phyloP scores from a whole-genome alignment of 2,113 vertebrate species.

The Ibidorhyncha struthersii region DNA sequence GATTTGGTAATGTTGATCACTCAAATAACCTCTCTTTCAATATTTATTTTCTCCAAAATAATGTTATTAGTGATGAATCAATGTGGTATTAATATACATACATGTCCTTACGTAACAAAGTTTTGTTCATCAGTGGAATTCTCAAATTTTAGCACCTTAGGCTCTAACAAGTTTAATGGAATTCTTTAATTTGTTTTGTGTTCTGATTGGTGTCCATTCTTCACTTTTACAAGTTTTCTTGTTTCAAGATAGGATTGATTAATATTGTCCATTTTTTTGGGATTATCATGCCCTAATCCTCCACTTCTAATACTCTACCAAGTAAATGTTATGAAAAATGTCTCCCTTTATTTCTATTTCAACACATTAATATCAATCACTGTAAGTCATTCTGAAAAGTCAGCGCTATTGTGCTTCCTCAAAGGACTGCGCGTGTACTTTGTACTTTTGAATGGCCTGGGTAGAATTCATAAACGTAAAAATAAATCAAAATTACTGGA shows the following conservation, averaged over 20 bases:
- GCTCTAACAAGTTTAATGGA: neutral
- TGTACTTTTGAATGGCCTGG: neutral
- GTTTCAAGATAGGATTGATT: neutral
- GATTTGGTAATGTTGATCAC: neutral
- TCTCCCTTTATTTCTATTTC: neutral
- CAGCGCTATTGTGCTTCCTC: neutral
- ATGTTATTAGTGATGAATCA: neutral
- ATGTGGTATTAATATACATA: neutral
- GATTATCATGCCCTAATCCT: neutral
- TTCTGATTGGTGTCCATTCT: neutral
- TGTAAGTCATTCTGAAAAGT: neutral
- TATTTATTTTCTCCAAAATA: neutral
- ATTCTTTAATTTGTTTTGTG: neutral
- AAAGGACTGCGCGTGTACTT: neutral
- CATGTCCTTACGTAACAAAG: neutral
- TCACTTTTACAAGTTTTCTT: neutral
- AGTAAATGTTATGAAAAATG: neutral
- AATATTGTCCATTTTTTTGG: neutral
- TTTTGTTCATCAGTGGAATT: neutral
- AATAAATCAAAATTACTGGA: neutral
- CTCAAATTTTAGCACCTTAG: neutral
- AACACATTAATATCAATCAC: neutral
- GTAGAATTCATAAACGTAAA: neutral
- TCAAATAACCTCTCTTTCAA: neutral
- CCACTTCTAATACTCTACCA: neutral